Conservation (phyloP, 2,113 vertebrate species). For the Acinonyx jubatus region DNA sequence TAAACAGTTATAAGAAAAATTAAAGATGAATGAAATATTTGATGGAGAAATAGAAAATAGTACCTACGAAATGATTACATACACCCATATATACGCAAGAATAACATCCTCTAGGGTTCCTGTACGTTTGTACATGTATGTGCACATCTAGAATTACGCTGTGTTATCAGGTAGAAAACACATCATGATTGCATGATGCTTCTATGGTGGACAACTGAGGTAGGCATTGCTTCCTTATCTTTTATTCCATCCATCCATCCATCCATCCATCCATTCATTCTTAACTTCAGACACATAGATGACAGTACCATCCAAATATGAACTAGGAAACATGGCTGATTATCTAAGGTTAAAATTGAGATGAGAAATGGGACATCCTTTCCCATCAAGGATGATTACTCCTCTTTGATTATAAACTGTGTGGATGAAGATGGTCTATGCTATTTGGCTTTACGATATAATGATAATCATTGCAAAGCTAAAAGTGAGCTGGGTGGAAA, state of each 20-base stretch:
- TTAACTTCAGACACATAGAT: background rate
- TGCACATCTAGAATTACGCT: too few relatives aligned
- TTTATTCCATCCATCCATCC: background rate
- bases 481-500: background rate
- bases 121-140: rapidly evolving
- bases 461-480: background rate
- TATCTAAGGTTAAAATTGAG: background rate
- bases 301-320: background rate
- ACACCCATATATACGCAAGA: rapidly evolving
- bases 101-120: background rate
- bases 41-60: background rate
- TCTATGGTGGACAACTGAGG: background rate
- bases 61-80: too few relatives aligned
- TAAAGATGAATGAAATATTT: background rate
- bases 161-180: background rate
- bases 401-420: background rate
- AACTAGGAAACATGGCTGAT: background rate
- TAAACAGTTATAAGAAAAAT: background rate
- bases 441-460: background rate
- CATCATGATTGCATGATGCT: background rate
- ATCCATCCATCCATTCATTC: background rate
- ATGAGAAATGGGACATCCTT: background rate
- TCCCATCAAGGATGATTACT: background rate
- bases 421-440: background rate
- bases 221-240: background rate